Evolutionary conservation across 1,140 invertebrate species (phyloP).

Genomic region (Drosophila lacertosa): DNA sequence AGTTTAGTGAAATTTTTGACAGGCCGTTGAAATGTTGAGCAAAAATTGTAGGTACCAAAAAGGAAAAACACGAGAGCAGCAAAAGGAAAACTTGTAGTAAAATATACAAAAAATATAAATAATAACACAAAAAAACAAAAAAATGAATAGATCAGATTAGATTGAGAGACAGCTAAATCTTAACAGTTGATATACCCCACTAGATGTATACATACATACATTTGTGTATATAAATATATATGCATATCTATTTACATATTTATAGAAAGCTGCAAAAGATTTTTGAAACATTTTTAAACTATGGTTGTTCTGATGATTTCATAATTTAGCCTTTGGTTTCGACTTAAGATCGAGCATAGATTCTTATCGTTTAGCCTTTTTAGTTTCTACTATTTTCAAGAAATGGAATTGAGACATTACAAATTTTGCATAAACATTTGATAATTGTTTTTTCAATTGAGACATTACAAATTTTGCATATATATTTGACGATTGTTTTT

Average conservation of each 20-base stretch:
- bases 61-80: slow-evolving; percentile 40
- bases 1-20: slow-evolving; percentile 82
- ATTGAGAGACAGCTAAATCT: slow-evolving; percentile 52
- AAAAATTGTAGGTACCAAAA: slow-evolving; percentile 52
- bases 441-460: slow-evolving; percentile 59
- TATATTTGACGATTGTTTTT: slow-evolving; percentile 24
- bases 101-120: slow-evolving; percentile 67
- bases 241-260: slow-evolving; percentile 27
- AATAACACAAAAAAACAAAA: slow-evolving; percentile 52
- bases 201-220: slow-evolving; percentile 34
- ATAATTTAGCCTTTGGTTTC: slow-evolving; percentile 23
- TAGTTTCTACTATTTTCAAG: slow-evolving; percentile 30
- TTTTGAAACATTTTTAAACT: slow-evolving; percentile 50
- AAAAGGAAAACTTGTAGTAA: slow-evolving; percentile 73
- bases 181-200: slow-evolving; percentile 56
- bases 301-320: slow-evolving; percentile 45
- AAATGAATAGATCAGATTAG: slow-evolving; percentile 67
- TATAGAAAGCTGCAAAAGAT: slow-evolving; percentile 45
- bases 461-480: slow-evolving; percentile 38
- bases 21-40: slow-evolving; percentile 45
- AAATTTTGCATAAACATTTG: slow-evolving; percentile 23
- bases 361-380: slow-evolving; percentile 19
- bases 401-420: slow-evolving; percentile 76
- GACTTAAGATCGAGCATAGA: neutral
- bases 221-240: slow-evolving; percentile 38